Base-by-base conservation (phyloP, 1,140 invertebrate genomes). In the Drosophila yakuba region DNA sequence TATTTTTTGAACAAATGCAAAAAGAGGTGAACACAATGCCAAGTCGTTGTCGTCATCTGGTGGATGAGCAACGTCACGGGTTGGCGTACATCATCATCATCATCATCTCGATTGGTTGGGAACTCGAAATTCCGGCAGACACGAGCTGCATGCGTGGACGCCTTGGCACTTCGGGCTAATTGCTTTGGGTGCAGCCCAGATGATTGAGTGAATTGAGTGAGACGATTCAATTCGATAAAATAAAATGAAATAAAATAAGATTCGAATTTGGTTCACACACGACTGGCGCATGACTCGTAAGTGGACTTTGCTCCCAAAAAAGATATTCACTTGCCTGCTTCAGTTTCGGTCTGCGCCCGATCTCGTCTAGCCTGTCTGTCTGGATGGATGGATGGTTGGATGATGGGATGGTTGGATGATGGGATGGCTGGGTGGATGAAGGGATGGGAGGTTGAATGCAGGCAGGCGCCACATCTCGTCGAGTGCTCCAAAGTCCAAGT, bases 241-340 rank as follows among this genome's bases (percentile, higher is more conserved):
- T 20, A 20, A 20, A 20, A 20, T 20, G 20, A 20, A 20, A 20
- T 75, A 55, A 52, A 62, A 79, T 61, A 14, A 12, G 38, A 39
- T 32, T 48, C 48, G 51, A 47, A 45, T 47, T 64, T 67, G 60
- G 62, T 68, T 80, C 78, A 85, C 81, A 43, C 41, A 85, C 68
- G 78, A 67, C 64, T 74, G 69, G 74, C 83, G 58, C 82, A 86
- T 85, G 82, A 86, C 82, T 86, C 82, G 82, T 78, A 75, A 75
- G 41, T 86, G 82, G 82, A 85, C 82, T 85, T 85, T 86, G 50
- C 61, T 25, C 35, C 61, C 62, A 50, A 23, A 44, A 48, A 43
- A 47, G 47, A 79, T 80, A 48, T 20, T 14, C 57, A 43, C 15
- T 23, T 35, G 54, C 60, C 62, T 68, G 55, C 41, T 57, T 67